Evolutionary conservation across 2,797 vertebrate genomes (phyloP), one percentile per base, ranked within the genome.

Genomic region (Gallinago stenura): DNA sequence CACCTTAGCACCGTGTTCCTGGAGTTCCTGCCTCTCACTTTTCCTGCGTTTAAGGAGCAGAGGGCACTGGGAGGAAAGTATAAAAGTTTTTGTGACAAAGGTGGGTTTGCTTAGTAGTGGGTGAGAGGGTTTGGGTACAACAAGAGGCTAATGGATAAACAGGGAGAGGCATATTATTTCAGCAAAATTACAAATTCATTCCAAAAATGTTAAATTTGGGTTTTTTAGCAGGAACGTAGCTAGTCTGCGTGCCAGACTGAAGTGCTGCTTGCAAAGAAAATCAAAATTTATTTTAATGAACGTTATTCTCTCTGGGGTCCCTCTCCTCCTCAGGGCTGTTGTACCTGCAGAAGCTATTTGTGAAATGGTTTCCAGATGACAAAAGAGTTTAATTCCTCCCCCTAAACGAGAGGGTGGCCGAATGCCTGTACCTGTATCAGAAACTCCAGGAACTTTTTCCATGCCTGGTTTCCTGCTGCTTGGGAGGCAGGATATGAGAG

Each of bases 291-390:
- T 91, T 92, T 89, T 78, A 85, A 86, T 19, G 72, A 78, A 51
- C 56, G 22, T n/a, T 73, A 22, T 8, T 65, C 37, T 81, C 90
- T 77, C 57, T 1, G 0, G 84, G 61, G 30, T 72, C 25, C 79
- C 66, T 17, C 17, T 51, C 17, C 48, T 51, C 15, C 10, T 70
- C 72, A 37, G 57, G 78, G 81, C 76, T 87, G 37, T 39, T 54
- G 8, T 95, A 96, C 91, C 95, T 95, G 73, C 66, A 89, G 84
- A 92, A 95, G 64, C 48, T 70, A 79, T 95, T 96, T 90, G 58
- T 53, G 48, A 86, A 95, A 96, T 94, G 60, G 62, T 80, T 96
- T 96, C 93, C 90, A 95, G 93, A 93, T 89, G 92, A 62, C 71
- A 87, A 21, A 86, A 77, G 66, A 45, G 41, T 71, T 88, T 39